Percentiles rank a stretch among this genome's conserved stretches.
Conservation (phyloP, 2,113 vertebrate species). For the Xiphophorus maculatus region DNA sequence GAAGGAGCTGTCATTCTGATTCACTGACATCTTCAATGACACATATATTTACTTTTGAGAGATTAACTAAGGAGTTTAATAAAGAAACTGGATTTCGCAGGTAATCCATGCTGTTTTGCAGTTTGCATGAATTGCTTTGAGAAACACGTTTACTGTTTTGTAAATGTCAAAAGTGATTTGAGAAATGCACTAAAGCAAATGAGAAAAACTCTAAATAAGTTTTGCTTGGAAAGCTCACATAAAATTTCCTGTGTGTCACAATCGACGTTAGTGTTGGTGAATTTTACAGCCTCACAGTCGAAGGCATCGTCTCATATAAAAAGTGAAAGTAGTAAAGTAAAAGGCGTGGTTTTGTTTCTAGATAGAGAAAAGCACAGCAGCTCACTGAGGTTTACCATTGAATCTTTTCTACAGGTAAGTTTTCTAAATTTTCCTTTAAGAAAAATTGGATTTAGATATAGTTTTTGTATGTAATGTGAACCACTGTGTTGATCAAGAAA, state of each 20-base stretch:
- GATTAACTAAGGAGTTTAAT: too few relatives aligned
- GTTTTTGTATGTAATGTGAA: too few relatives aligned
- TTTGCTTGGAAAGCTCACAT: not conserved
- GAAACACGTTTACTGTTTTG: too few relatives aligned
- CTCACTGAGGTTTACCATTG: not conserved
- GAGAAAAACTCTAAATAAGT: not conserved
- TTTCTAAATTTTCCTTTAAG: not conserved
- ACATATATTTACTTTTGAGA: too few relatives aligned
- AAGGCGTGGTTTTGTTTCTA: not conserved
- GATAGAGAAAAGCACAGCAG: not conserved
- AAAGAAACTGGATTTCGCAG: not conserved
- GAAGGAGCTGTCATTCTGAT: too few relatives aligned
- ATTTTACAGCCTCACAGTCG: too few relatives aligned
- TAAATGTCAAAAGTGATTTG: too few relatives aligned
- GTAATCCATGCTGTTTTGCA: too few relatives aligned
- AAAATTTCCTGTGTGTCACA: not conserved
- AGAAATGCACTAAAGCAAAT: too few relatives aligned
- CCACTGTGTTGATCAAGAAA: not conserved
- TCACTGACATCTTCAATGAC: too few relatives aligned
- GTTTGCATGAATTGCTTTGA: too few relatives aligned
- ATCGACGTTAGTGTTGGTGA: too few relatives aligned
- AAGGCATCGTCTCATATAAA: not conserved
- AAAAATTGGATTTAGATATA: not conserved
- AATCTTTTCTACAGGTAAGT: not conserved
- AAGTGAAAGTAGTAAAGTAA: not conserved